Evolutionary conservation across 2,888 invertebrate species (phyloP).

Genomic region (Sinhomidia bicolor): DNA sequence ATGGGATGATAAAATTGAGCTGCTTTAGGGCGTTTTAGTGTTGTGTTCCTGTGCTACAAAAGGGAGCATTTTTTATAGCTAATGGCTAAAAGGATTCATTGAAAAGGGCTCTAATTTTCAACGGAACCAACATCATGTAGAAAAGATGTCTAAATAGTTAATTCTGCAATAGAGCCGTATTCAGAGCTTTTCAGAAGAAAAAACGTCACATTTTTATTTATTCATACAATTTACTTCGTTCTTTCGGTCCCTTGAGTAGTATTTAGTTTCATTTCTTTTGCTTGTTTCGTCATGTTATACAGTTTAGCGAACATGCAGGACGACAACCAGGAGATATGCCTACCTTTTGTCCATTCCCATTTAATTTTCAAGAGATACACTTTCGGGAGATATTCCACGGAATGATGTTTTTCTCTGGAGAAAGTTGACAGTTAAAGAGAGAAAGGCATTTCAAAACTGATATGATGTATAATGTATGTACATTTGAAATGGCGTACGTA

Average conservation of each 20-base stretch:
- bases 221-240: background rate
- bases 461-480: background rate
- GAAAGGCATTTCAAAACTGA: background rate
- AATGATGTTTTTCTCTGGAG: constrained; percentile 11
- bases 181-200: background rate
- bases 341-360: constrained; percentile 15
- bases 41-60: constrained; percentile 33
- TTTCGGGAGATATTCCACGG: background rate
- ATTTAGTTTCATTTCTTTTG: constrained; percentile 36
- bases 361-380: background rate
- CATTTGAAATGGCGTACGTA: background rate
- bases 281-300: constrained; percentile 7
- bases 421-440: constrained; percentile 40
- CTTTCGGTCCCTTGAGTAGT: constrained; percentile 20
- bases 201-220: constrained; percentile 31
- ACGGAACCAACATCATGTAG: constrained; percentile 23
- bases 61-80: constrained; percentile 37
- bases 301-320: too few species aligned
- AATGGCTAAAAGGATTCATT: constrained; percentile 42
- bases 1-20: constrained; percentile 52
- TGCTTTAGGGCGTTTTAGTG: constrained; percentile 54
- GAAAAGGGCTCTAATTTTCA: constrained; percentile 50
- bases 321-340: too few species aligned
- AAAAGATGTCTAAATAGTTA: background rate
- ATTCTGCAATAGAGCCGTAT: background rate